phyloP scores from a whole-genome alignment of 2,888 invertebrate genomes.

The Colostygia pectinataria region DNA sequence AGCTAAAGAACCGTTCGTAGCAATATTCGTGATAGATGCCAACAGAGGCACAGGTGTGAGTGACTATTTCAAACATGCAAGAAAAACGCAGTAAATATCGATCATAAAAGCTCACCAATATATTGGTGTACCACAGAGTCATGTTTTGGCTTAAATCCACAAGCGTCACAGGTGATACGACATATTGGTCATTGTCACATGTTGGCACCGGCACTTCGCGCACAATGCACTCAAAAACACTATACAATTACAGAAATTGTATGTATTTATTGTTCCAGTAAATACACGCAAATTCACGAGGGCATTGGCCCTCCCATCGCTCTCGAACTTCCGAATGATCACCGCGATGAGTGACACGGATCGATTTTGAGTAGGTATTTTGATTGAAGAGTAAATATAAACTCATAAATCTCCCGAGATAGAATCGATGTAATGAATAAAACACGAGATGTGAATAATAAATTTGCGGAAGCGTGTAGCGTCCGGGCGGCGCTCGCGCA shows the following conservation, averaged over 20 bases:
- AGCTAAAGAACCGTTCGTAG: too few relatives aligned
- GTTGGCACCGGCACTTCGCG: conserved; percentile 52
- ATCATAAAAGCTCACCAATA: conserved; percentile 68
- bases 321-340: conserved; percentile 52
- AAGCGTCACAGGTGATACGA: conserved; percentile 63
- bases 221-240: conserved; percentile 58
- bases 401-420: conserved; percentile 41
- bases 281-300: conserved; percentile 48
- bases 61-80: background rate
- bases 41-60: background rate
- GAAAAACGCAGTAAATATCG: conserved; percentile 1
- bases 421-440: conserved; percentile 40
- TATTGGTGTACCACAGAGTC: conserved; percentile 80
- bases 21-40: background rate
- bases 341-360: conserved; percentile 43
- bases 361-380: conserved; percentile 37
- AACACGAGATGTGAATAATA: conserved; percentile 43
- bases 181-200: conserved; percentile 70
- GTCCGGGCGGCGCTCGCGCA: conserved; percentile 63
- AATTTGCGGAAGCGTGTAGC: conserved; percentile 41
- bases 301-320: conserved; percentile 51
- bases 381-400: conserved; percentile 40
- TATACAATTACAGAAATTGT: conserved; percentile 41
- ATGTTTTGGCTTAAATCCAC: conserved; percentile 76
- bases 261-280: conserved; percentile 38